Evolutionary conservation across 2,797 vertebrate species (phyloP), one percentile per base, ranked within the genome.

Genomic region (Lepilemur ruficaudatus): DNA sequence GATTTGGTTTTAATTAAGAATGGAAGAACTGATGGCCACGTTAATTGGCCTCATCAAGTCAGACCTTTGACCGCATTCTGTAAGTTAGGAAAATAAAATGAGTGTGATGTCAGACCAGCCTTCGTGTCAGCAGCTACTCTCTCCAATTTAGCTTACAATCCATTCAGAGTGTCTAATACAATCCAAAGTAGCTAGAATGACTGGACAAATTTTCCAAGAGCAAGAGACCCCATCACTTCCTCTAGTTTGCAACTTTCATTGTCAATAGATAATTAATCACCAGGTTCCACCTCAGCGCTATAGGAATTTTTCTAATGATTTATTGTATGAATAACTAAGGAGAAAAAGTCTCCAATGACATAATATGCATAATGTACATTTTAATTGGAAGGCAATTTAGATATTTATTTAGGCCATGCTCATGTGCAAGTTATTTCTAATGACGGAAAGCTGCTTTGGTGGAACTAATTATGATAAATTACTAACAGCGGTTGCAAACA

Each of bases 391-490:
- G n/a, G 79, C 28, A 97, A 97, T 98, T 98, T 98, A 97, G 96
- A 96, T 98, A 93, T 96, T 97, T 97, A 79, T 97, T 96, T 95
- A 96, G 91, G 80, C 65, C 80, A 61, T 96, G 83, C 97, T 98
- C 94, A 97, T 96, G 84, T 93, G 82, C 89, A 98, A 97, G 90
- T 97, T 98, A 97, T 98, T 98, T 98, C 96, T 97, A 95, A 97
- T 97, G 97, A 98, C 91, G 90, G 96, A 98, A 94, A 97, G 78
- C 70, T 98, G 93, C 88, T 97, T 97, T 93, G 38, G 94, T 92
- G 97, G 95, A 98, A 98, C 97, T 98, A 98, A 98, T 98, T 97
- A 86, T 97, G 96, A 98, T 97, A 94, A 97, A 97, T 97, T 97
- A 97, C 95, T 96, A 97, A 94, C 18, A 91, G 93, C 82, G 6